These are phyloP conservation scores for Enteromius viviparus DNA, from an alignment of 2,797 vertebrate species.

Conservation along the genomic window DNA sequence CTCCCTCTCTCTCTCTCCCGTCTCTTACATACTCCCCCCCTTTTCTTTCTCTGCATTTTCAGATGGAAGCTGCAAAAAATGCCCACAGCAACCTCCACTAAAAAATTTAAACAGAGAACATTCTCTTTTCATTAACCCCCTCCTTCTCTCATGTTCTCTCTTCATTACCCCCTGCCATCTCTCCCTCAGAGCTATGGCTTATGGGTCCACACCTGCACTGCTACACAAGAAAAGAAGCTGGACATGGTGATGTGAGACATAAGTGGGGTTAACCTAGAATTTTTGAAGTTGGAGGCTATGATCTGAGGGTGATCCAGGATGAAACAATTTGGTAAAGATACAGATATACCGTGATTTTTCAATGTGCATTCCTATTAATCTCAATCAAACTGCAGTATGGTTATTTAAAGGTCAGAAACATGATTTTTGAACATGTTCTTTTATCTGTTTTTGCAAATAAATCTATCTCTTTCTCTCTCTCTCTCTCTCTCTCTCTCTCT, in stretches of 20 bases:
- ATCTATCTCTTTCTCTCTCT: too few species aligned
- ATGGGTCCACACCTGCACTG: slow-evolving; percentile 44
- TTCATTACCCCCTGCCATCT: slow-evolving; percentile 40
- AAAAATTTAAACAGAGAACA: slow-evolving; percentile 60
- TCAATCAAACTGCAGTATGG: too few species aligned
- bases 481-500: too few species aligned
- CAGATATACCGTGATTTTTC: too few species aligned
- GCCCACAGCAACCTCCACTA: slow-evolving; percentile 55
- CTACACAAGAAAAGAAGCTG: slow-evolving; percentile 8
- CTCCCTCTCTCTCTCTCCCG: slow-evolving; percentile 9
- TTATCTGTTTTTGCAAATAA: too few species aligned
- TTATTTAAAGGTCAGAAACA: too few species aligned
- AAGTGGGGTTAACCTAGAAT: neutral
- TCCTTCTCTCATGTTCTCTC: slow-evolving; percentile 23
- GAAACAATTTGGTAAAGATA: neutral
- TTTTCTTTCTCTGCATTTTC: slow-evolving; percentile 67
- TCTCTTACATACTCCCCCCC: slow-evolving; percentile 37
- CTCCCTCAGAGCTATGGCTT: slow-evolving; percentile 26
- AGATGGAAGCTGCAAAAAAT: slow-evolving; percentile 67
- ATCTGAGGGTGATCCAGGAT: neutral
- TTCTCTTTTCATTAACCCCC: slow-evolving; percentile 62
- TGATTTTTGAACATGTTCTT: too few species aligned
- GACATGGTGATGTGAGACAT: slow-evolving; percentile 9
- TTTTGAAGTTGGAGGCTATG: neutral
- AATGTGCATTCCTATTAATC: too few species aligned